Evolutionary conservation across 2,113 vertebrate species (phyloP).

Genomic region (Coryphaenoides rupestris): DNA sequence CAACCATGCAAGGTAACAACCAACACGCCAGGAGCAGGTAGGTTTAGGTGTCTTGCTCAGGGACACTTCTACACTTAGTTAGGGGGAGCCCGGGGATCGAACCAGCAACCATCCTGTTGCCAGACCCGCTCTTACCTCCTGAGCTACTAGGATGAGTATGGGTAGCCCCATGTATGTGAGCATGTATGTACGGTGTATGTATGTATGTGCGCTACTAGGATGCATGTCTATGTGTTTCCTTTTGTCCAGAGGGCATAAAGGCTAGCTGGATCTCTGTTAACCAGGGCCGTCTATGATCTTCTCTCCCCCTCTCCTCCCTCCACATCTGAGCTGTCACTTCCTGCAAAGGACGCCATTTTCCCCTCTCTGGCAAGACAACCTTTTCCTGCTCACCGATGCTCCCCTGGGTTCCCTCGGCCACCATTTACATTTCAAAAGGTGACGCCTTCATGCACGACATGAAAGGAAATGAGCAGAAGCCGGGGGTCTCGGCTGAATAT

Average conservation of each 20-base stretch:
- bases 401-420: constrained; percentile 11
- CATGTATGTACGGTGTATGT: neutral
- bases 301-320: constrained; percentile 29
- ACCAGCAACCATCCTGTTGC: too few species aligned
- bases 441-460: constrained; percentile 15
- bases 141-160: too few species aligned
- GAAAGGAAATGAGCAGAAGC: constrained; percentile 23
- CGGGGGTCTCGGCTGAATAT: neutral
- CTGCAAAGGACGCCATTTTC: constrained; percentile 23
- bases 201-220: neutral
- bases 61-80: too few species aligned
- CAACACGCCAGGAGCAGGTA: too few species aligned
- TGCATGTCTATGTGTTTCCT: neutral
- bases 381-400: constrained; percentile 23
- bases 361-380: constrained; percentile 33
- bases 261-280: neutral
- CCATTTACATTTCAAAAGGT: constrained; percentile 49
- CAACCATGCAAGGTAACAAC: too few species aligned
- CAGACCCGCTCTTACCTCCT: too few species aligned
- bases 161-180: neutral
- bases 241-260: too few species aligned
- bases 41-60: too few species aligned
- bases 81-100: too few species aligned
- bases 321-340: constrained; percentile 36
- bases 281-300: constrained; percentile 6